Evolutionary conservation across 2,797 vertebrate genomes (phyloP), one percentile per base, ranked within the genome.

Genomic region (Chelmon rostratus): DNA sequence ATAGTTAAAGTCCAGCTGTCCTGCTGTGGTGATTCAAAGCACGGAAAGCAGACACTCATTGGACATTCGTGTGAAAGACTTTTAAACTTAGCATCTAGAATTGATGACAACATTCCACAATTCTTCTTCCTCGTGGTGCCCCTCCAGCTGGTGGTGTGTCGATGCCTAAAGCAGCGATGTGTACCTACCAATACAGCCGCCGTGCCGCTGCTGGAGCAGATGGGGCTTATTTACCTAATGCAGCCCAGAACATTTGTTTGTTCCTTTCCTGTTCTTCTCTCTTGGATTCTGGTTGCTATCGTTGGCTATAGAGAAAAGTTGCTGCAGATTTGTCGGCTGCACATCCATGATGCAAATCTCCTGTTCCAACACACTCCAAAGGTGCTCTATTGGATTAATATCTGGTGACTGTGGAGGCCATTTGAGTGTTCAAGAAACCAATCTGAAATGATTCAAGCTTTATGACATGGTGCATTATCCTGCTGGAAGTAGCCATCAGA

Each of bases 261-360:
- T 50, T 49, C 47, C 47, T 10, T 47, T 44, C 42, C 42, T 21
- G 46, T 8, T 47, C 47, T 7, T 23, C 8, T 50, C 47, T 50
- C 47, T 49, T n/a, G n/a, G 47, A 4, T 8, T 49, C 47, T 5
- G 10, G n/a, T 23, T 50, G n/a, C 49, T 50, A 10, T 23, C 8
- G 46, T 46, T 47, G 18, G 7, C 46, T 47, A 18, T 19, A 46
- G 15, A n/a, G n/a, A n/a, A n/a, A n/a, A 82, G 69, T 70, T 90
- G 76, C 61, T 75, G 82, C 78, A 91, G 88, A 89, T 91, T 93
- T 91, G 75, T 92, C 62, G 53, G 89, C 81, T 92, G 79, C 81
- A 91, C 83, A 89, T 92, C 83, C 54, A 85, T 87, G 64, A 89
- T 89, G 79, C 0, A 1, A 89, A 81, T 89, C 73, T 92, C 78